Percentiles rank a stretch among this genome's conserved stretches.
Conservation (phyloP, 2,888 invertebrate genomes). For the Camptogramma bilineatum region DNA sequence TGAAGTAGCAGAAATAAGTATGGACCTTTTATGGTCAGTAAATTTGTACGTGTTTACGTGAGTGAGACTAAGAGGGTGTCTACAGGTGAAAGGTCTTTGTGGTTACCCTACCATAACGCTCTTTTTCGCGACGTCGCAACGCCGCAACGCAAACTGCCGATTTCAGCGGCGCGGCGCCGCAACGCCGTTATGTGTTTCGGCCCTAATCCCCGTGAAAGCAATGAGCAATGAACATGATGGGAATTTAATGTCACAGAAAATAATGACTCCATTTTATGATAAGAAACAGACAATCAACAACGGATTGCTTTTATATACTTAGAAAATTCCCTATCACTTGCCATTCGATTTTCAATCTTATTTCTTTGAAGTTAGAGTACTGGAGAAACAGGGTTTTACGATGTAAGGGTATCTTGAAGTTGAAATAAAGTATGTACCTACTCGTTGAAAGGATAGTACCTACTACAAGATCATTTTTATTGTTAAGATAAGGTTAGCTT, state of each 20-base stretch:
- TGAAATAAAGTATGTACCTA: conserved; percentile 15
- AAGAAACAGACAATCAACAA: conserved; percentile 44
- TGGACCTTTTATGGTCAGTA: no score
- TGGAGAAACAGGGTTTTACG: conserved; percentile 24
- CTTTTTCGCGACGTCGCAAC: no score
- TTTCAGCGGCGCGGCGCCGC: no score
- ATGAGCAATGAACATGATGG: conserved; percentile 37
- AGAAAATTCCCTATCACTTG: conserved; percentile 31
- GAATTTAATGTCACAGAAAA: conserved; percentile 47
- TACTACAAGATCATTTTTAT: not conserved
- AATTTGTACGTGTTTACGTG: no score
- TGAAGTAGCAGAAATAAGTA: no score
- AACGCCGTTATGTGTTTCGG: no score
- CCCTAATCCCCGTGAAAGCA: conserved; percentile 30
- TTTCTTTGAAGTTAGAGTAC: not conserved
- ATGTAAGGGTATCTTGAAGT: conserved; percentile 32
- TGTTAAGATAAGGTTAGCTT: not conserved
- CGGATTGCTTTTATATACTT: conserved; percentile 41
- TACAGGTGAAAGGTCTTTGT: no score
- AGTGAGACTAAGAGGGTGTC: no score
- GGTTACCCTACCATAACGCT: no score
- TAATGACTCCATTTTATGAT: conserved; percentile 48
- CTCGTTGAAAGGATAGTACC: conserved; percentile 15
- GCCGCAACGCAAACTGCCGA: no score
- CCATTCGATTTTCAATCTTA: conserved; percentile 5